Percentiles rank a stretch among this genome's conserved stretches.
Evolutionary conservation across 2,888 invertebrate species (phyloP).

Genomic region (Platycnemis pennipes): DNA sequence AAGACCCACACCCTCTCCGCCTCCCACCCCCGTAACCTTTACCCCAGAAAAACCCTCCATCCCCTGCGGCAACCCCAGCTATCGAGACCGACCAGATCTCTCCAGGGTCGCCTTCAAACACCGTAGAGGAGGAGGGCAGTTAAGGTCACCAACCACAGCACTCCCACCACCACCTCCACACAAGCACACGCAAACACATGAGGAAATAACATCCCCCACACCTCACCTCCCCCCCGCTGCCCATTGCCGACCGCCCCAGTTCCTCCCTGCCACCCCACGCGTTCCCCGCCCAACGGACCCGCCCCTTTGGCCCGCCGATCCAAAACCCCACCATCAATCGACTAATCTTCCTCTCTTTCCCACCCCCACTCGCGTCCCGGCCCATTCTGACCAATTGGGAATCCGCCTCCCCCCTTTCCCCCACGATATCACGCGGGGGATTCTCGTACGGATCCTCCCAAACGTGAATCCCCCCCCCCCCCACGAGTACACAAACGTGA

Average conservation of each 20-base stretch:
- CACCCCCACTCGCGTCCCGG: neutral
- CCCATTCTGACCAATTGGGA: slow-evolving; percentile 45
- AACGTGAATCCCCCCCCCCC: neutral
- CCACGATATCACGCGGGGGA: slow-evolving; percentile 25
- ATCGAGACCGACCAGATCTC: slow-evolving; percentile 37
- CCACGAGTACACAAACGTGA: neutral
- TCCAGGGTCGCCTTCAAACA: slow-evolving; percentile 64
- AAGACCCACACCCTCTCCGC: neutral
- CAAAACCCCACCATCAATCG: slow-evolving; percentile 59
- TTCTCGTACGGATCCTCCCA: neutral
- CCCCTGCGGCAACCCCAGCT: neutral
- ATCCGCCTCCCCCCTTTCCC: neutral
- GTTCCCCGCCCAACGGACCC: neutral
- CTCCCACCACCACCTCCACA: neutral
- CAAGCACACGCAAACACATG: neutral
- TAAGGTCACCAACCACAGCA: slow-evolving; percentile 60
- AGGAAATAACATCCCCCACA: slow-evolving; percentile 41
- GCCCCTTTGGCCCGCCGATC: slow-evolving; percentile 28
- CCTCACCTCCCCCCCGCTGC: neutral
- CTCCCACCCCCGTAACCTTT: neutral
- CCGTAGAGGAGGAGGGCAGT: slow-evolving; percentile 33
- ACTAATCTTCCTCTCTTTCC: slow-evolving; percentile 47
- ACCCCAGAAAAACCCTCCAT: neutral
- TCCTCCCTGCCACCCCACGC: neutral
- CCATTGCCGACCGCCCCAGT: too few species aligned